Evolutionary conservation across 2,888 invertebrate species (phyloP), one percentile per base, ranked within the genome.

Genomic region (Protophormia terraenovae): DNA sequence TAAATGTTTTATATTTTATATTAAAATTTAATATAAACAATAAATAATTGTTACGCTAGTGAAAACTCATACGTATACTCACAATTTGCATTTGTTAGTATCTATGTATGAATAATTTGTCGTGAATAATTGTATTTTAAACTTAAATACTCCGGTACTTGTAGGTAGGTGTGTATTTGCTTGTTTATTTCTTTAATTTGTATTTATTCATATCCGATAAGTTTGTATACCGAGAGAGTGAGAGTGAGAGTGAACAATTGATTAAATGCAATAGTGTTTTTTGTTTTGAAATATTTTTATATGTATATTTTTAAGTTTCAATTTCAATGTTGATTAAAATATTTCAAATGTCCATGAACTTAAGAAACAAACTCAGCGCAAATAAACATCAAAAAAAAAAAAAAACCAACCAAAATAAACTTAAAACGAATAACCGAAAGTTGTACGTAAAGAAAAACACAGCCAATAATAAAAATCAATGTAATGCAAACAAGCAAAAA

Each of bases 321-420:
- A 66, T 84, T 75, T 84, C 75, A 84, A 64, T 84, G 69, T 50
- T 79, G 73, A 79, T 79, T 69, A 64, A 71, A 83, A 71, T 75
- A 75, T 75, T 69, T 64, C 12, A 62, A 73, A 73, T 67, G 73
- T 81, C 80, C 80, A 67, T 81, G 80, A 81, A 81, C 80, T 67
- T 81, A 73, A 67, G 41, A 66, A 72, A 80, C 67, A 73, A 80
- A 80, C 79, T 79, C 64, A 64, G 32, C 7, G 29, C 60, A 22
- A 60, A 62, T 35, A 10, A 16, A 47, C 19, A 50, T 38, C 38
- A 32, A n/a, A 29, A 41, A 14, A 35, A 45, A 45, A 29, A 2
- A 75, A 50, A 45, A 47, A 29, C 22, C 32, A 32, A n/a, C n/a
- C n/a, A n/a, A n/a, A n/a, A n/a, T n/a, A n/a, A 60, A 24, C 22